Percentiles rank a stretch among this genome's conserved stretches.
Evolutionary conservation across 1,140 invertebrate species (phyloP).

Genomic region (Drusus annulatus): DNA sequence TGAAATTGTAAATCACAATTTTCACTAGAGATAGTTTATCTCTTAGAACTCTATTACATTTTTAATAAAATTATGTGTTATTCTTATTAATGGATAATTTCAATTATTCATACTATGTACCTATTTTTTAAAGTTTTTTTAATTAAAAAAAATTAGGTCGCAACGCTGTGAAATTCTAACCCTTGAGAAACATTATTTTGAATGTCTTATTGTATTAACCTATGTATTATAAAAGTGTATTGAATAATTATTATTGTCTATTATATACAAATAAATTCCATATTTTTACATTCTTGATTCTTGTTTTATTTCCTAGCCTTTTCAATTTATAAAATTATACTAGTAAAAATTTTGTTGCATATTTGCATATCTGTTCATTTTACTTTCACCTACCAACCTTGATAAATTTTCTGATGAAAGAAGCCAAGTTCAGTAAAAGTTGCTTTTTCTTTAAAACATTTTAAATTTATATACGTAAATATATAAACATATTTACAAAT

Average conservation of each 20-base stretch:
- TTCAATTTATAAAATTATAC: too few relatives aligned
- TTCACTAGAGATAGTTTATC: not conserved
- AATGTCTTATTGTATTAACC: constrained; percentile 7
- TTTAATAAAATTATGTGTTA: too few relatives aligned
- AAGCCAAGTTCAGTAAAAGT: too few relatives aligned
- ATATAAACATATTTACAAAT: too few relatives aligned
- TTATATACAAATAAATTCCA: constrained; percentile 37
- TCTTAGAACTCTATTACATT: not conserved
- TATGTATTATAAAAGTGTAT: constrained; percentile 28
- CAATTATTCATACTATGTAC: not conserved
- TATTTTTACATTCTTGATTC: constrained; percentile 35
- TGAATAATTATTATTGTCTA: not conserved
- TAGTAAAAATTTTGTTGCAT: too few relatives aligned
- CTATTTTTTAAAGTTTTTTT: not conserved
- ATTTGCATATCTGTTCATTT: too few relatives aligned
- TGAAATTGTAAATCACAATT: not conserved
- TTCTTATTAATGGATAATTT: not conserved
- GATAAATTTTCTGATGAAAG: too few relatives aligned
- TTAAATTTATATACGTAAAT: too few relatives aligned
- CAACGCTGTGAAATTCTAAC: constrained; percentile 30
- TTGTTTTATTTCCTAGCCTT: constrained; percentile 5
- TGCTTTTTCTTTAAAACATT: too few relatives aligned
- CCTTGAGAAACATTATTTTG: not conserved
- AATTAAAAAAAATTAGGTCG: not conserved
- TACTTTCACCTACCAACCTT: too few relatives aligned